A percentile compares a stretch with the other conserved stretches of the same genome.
Conservation (phyloP, 2,888 invertebrate species). For the Drosophila subsilvestris region DNA sequence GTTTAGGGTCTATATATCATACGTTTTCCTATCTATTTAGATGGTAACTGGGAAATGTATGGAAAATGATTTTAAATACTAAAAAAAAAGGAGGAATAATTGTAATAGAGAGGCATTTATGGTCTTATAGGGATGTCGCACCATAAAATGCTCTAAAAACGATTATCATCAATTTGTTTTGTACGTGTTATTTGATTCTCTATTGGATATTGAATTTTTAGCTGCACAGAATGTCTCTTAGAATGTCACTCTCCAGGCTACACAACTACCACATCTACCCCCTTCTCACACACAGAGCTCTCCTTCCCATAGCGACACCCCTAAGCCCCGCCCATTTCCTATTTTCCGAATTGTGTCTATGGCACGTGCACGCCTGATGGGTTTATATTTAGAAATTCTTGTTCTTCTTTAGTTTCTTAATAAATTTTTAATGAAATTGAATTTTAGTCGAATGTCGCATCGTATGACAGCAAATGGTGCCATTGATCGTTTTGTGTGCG, state of each 20-base stretch:
- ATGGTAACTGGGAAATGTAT: neutral
- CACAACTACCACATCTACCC: neutral
- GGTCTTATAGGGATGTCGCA: neutral
- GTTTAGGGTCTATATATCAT: neutral
- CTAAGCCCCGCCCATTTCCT: conserved; percentile 12
- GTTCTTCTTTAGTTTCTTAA: conserved; percentile 2
- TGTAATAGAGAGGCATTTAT: neutral
- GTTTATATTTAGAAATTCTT: conserved; percentile 60
- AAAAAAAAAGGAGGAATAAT: neutral
- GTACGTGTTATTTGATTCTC: conserved; percentile 48
- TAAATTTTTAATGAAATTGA: conserved; percentile 55
- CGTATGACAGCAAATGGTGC: conserved; percentile 25
- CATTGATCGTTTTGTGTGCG: neutral
- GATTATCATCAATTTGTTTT: conserved; percentile 37
- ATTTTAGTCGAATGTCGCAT: conserved; percentile 46
- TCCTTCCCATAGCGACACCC: neutral
- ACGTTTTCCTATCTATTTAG: neutral
- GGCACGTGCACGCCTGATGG: conserved; percentile 48
- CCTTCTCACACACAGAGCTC: neutral
- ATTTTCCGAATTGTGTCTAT: conserved; percentile 25
- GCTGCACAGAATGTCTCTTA: conserved; percentile 1
- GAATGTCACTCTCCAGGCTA: neutral
- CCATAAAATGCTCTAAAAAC: neutral
- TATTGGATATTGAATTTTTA: conserved; percentile 32
- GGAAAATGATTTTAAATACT: neutral